These are phyloP conservation scores for Ammodramus savannarum DNA, from an alignment of 2,113 vertebrate species.

Conservation along the genomic window DNA sequence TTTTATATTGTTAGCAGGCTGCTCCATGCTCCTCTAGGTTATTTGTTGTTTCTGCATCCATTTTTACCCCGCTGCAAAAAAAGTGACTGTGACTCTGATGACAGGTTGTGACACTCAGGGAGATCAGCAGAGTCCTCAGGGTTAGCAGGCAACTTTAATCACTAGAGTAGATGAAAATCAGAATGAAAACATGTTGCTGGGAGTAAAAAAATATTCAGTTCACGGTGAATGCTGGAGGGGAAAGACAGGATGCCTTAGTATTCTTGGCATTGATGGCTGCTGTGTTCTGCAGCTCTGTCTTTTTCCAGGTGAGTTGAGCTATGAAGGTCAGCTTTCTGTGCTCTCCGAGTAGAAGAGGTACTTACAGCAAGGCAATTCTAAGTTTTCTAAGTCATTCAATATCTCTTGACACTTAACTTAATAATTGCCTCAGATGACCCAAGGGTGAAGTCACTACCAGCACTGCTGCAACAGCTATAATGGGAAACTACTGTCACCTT, in stretches of 20 bases:
- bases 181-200: neutral
- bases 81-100: neutral
- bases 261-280: neutral
- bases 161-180: constrained; percentile 9
- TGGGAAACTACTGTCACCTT: constrained; percentile 20
- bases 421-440: constrained; percentile 43
- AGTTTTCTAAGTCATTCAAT: constrained; percentile 22
- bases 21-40: neutral
- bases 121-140: constrained; percentile 4
- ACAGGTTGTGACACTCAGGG: neutral
- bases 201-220: neutral
- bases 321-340: neutral
- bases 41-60: neutral
- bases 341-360: neutral
- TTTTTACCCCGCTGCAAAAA: rapidly evolving
- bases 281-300: neutral
- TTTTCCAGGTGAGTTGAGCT: neutral
- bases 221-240: neutral
- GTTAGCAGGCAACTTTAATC: neutral
- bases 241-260: neutral
- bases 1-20: neutral
- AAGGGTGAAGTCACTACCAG: neutral
- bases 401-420: constrained; percentile 26
- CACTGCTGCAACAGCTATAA: neutral
- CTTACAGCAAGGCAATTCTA: neutral